Evolutionary conservation across 2,888 invertebrate species (phyloP), one percentile per base, ranked within the genome.

Genomic region (Leptura quadrifasciata): DNA sequence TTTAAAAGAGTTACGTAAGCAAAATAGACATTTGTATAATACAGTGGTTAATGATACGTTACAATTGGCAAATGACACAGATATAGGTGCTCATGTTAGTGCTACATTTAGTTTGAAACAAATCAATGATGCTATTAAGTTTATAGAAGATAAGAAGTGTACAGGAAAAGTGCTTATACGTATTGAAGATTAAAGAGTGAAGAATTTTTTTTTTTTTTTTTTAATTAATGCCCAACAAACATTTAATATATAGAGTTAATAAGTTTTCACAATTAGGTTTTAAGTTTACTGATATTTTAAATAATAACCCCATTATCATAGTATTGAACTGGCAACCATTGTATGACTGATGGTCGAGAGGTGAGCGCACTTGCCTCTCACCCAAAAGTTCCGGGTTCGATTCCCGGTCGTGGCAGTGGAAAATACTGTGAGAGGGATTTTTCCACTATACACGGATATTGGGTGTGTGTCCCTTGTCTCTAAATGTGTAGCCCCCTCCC

Each of bases 101-200:
- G 89, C 91, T 72, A 90, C 88, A 68, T 92, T 91, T 84, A 88
- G 90, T 35, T 87, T 94, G 63, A 88, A 91, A 39, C 88, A 93
- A 83, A 90, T 93, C 9, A 93, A 93, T 84, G 90, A 93, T 75
- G 94, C 93, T 0, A 88, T 93, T 21, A 88, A 91, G 82, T 91
- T 90, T 82, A 89, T 93, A 65, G 88, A 90, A 74, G 90, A 91
- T 31, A 90, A 91, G 81, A 92, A 92, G 86, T 91, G 91, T 75
- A 91, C 91, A 63, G 94, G 93, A 73, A 94, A 94, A 89, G 91
- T 93, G 74, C 85, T 92, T 18, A 88, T 91, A 57, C 85, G 88
- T 77, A 82, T 90, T 60, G 83, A 86, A 69, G 83, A 85, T 68
- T 83, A 76, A 79, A 39, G 18, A 15, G 64, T 64, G 39, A n/a